Conservation (phyloP, 2,888 invertebrate species). For the Trissolcus japonicus region DNA sequence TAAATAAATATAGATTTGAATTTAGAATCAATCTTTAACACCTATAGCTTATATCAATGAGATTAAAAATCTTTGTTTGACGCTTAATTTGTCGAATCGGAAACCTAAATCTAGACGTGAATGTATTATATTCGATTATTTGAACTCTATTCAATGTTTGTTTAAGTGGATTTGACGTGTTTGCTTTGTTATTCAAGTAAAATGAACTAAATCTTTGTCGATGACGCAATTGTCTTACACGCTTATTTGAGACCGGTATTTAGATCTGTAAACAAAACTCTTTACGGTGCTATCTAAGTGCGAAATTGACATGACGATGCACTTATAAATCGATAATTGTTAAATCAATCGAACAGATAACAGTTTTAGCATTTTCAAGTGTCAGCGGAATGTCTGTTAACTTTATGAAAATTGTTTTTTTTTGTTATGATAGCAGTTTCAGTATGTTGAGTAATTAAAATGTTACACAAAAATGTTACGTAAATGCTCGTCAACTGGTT, state of each 20-base stretch:
- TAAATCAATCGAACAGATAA: too few species aligned
- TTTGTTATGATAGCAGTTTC: too few species aligned
- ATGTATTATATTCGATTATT: constrained; percentile 39
- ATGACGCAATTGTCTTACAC: too few species aligned
- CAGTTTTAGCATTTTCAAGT: too few species aligned
- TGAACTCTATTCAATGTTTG: constrained; percentile 31
- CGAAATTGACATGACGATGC: too few species aligned
- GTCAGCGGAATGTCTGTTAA: too few species aligned
- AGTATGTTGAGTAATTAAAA: constrained; percentile 6
- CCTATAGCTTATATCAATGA: constrained; percentile 4
- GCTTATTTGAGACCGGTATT: too few species aligned
- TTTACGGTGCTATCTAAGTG: too few species aligned
- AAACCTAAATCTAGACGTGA: constrained; percentile 29
- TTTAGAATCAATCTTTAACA: background rate
- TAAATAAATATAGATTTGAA: background rate
- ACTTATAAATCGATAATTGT: too few species aligned
- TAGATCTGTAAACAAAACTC: too few species aligned
- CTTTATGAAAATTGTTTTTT: too few species aligned
- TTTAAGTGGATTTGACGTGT: constrained; percentile 33
- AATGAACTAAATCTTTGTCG: too few species aligned
- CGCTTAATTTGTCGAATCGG: constrained; percentile 26
- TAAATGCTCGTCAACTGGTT: constrained; percentile 39
- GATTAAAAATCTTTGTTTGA: constrained; percentile 23
- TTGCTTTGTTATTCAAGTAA: constrained; percentile 29
- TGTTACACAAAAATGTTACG: constrained; percentile 31